Base-by-base conservation (phyloP, 1,140 invertebrate genomes). In the Leptinotarsa defecta region DNA sequence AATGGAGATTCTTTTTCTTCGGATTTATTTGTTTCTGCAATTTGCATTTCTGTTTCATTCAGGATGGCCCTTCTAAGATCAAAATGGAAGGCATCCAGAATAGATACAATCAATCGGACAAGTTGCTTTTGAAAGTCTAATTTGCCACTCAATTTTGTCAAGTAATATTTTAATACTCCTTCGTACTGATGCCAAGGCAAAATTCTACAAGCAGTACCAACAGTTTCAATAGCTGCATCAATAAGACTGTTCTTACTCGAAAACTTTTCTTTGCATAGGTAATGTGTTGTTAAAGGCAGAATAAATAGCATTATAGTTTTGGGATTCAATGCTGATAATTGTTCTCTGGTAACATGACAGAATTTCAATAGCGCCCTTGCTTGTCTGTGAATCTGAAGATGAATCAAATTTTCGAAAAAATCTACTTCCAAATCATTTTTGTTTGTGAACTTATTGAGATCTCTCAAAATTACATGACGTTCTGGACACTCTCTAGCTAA, bases 11-110 rank as follows among this genome's bases (percentile, higher is more conserved):
- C n/a, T 77, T 74, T 73, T 79, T 75, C 34, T 71, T 61, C 70
- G 34, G 48, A 11, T 48, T 74, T 73, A 84, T 81, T 49, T 82
- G 74, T 69, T 19, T 20, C 34, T 34, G 83, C 82, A 43, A 84
- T 83, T 73, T 78, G 76, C 73, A 68, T 48, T 71, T 61, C 79
- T 73, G 65, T 68, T 27, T 78, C 74, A 76, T 81, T 76, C 78
- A 82, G 75, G 86, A 88, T 86, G 0, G 88, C 89, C 83, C 92
- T 91, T 0, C 89, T 91, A 43, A 98, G 86, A 88, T 98, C 94
- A 86, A 94, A 99, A 86, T 99, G 96, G 83, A 98, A 99, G 2
- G 92, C 91, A 86, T 98, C 94, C 43, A 99, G 86, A 71, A 99
- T 92, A 2, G 89, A 90, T 0, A 96, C 91, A 19, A 97, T 87